Evolutionary conservation across 2,113 vertebrate genomes (phyloP).

Genomic region (Pterocles gutturalis): DNA sequence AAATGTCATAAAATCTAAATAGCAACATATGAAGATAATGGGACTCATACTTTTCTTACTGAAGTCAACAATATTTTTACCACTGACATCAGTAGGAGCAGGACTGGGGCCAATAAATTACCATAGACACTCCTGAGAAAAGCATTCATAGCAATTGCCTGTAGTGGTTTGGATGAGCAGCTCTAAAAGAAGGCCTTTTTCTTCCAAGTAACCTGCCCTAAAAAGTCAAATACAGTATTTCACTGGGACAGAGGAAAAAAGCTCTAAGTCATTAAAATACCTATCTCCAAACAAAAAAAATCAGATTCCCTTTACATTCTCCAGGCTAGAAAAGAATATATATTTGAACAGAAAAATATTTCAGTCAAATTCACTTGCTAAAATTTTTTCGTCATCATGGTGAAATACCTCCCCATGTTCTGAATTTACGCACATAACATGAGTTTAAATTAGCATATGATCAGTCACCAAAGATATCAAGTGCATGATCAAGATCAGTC

Average conservation of each 20-base stretch:
- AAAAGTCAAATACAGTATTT: background rate
- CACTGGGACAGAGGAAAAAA: background rate
- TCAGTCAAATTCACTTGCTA: background rate
- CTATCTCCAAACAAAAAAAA: background rate
- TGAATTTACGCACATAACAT: background rate
- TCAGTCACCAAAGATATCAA: constrained; percentile 60
- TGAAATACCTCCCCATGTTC: background rate
- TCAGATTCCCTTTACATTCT: background rate
- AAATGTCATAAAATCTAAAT: background rate
- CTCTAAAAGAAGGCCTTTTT: background rate
- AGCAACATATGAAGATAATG: background rate
- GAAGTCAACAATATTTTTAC: background rate
- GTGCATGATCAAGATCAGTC: constrained; percentile 39
- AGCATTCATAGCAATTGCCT: background rate
- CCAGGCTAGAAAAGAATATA: background rate
- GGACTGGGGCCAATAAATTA: background rate
- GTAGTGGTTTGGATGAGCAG: background rate
- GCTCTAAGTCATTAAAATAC: background rate
- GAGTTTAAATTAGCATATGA: constrained; percentile 53
- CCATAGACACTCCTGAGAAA: background rate
- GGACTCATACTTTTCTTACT: background rate
- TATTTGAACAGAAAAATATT: background rate
- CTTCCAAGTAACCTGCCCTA: background rate
- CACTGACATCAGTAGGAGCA: background rate
- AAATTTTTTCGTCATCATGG: background rate